Base-by-base conservation (phyloP, 2,888 invertebrate species). In the Steinernema hermaphroditum region DNA sequence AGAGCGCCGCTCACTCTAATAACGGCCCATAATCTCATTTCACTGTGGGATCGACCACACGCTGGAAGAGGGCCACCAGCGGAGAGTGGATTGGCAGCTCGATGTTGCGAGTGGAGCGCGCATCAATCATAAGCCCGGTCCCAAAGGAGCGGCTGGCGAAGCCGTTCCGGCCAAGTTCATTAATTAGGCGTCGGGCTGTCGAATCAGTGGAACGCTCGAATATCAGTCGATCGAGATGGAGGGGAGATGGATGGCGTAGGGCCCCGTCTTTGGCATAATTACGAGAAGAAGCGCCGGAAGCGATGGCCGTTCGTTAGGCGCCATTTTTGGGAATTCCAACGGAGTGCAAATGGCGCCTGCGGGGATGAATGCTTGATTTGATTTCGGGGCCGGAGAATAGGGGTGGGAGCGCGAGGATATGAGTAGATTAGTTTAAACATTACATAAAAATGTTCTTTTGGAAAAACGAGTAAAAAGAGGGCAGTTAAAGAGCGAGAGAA, bases 11-110 rank as follows among this genome's bases (percentile, higher is more conserved):
- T 29, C 32, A 62, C 27, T 62, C 62, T 62, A 62, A 62, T 62
- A 62, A 62, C 62, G 12, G 62, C 62, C 62, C 12, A 62, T 62
- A 62, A 62, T 62, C 62, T 62, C 62, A 62, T 62, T 62, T 62
- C 16, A 37, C 4, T n/a, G n/a, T 8, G 16, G 62, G 62, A 32
- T 62, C 62, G 62, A 62, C 62, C 62, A 32, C 62, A 22, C 62
- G 12, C 54, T 6, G 22, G 62, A 12, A 50, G 19, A 24, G 12
- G 12, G 22, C 50, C 2, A 50, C 22, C 6, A 12, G 6, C 6
- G 6, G 37, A 4, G 37, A 37, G 37, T 8, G 37, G 37, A 37
- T 37, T 37, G 37, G 37, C 37, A 37, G 37, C 37, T 50, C 50
- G 50, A 50, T 50, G 62, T 22, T 16, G 16, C 16, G 62, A 27